Evolutionary conservation across 1,140 invertebrate species (phyloP).

Genomic region (Aethina tumida): DNA sequence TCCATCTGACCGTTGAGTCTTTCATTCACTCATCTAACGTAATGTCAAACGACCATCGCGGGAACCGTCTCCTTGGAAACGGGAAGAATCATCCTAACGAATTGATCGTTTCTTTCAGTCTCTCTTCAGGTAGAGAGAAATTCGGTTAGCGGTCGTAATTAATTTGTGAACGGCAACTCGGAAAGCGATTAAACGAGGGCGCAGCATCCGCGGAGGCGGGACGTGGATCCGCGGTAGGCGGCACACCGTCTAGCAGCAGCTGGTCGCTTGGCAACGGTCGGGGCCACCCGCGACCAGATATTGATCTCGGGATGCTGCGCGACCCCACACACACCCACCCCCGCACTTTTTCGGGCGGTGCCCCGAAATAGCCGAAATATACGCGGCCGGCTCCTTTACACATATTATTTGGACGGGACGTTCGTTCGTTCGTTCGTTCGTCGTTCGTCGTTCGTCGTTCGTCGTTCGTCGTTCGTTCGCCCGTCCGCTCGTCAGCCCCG

Average conservation of each 20-base stretch:
- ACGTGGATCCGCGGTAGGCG: constrained; percentile 28
- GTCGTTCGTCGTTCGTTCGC: not conserved
- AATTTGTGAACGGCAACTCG: constrained; percentile 32
- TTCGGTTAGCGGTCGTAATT: constrained; percentile 31
- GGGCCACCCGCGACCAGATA: constrained; percentile 31
- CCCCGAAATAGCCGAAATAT: constrained; percentile 27
- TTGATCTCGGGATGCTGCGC: constrained; percentile 29
- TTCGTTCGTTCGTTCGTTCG: constrained; percentile 24
- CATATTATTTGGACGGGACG: constrained; percentile 18
- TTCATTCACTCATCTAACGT: too few species aligned
- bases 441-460: not conserved
- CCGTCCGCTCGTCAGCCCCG: not conserved
- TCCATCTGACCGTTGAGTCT: too few species aligned
- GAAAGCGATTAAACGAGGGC: constrained; percentile 30
- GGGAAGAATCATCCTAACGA: too few species aligned
- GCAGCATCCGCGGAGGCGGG: constrained; percentile 14
- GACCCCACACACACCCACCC: constrained; percentile 21
- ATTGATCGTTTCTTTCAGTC: too few species aligned
- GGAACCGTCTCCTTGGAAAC: too few species aligned
- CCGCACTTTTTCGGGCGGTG: constrained; percentile 10
- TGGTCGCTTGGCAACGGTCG: constrained; percentile 29
- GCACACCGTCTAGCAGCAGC: constrained; percentile 37
- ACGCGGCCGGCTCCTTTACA: constrained; percentile 19
- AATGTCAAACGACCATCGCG: too few species aligned
- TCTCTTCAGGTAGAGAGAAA: constrained; percentile 23